A percentile compares a stretch with the other conserved stretches of the same genome.
These are phyloP conservation scores for Aphelinus certus DNA, from an alignment of 1,140 invertebrate genomes.

Conservation along the genomic window DNA sequence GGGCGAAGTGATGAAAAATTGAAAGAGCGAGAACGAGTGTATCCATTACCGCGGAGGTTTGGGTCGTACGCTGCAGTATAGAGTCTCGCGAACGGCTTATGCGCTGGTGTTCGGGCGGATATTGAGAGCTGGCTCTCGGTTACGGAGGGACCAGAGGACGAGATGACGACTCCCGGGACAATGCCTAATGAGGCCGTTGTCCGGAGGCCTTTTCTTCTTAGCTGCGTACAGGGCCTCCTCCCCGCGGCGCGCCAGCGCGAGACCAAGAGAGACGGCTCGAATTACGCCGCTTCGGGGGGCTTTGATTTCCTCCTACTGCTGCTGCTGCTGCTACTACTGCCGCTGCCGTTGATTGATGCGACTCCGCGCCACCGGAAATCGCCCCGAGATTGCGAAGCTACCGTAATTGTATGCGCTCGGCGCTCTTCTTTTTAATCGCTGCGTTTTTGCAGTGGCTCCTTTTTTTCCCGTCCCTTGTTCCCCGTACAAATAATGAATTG, in stretches of 20 bases:
- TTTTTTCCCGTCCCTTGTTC: not conserved
- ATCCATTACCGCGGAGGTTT: no score
- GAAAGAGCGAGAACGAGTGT: no score
- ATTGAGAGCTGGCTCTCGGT: not conserved
- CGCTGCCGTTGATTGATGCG: constrained; percentile 23
- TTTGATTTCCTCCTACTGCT: constrained; percentile 10
- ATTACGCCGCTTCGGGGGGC: constrained; percentile 21
- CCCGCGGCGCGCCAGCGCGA: not conserved
- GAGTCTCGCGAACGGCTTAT: not conserved
- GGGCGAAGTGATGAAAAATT: no score
- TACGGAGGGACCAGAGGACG: not conserved
- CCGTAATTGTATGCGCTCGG: constrained; percentile 16
- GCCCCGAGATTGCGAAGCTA: constrained; percentile 16
- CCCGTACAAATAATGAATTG: no score
- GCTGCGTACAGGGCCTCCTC: not conserved
- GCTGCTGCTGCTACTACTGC: no score
- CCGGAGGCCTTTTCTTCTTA: not conserved
- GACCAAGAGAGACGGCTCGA: constrained; percentile 22
- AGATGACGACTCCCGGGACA: constrained; percentile 17
- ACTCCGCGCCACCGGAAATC: constrained; percentile 25
- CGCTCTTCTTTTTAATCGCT: not conserved
- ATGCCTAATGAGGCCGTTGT: constrained; percentile 34
- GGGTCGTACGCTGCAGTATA: not conserved
- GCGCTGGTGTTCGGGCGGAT: not conserved
- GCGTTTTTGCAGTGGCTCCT: constrained; percentile 18